Base-by-base conservation (phyloP, 2,888 invertebrate genomes). In the Thyatira batis region DNA sequence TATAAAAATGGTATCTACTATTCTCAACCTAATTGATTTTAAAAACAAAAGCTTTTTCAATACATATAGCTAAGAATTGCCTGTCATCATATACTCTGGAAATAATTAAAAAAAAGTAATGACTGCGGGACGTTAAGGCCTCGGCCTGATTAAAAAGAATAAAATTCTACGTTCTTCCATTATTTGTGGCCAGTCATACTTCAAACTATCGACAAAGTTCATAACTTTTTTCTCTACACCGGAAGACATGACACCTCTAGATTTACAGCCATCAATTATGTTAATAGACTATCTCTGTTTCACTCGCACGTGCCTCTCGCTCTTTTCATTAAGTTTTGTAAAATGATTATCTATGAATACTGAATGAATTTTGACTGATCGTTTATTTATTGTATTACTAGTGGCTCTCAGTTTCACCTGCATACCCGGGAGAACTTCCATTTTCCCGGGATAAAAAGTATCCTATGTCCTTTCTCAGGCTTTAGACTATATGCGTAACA, bases 211-310 rank as follows among this genome's bases (percentile, higher is more conserved):
- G 68, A 72, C 64, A 69, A 17, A 68, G 69, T n/a, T n/a, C n/a
- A n/a, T 64, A 65, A 58, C 66, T 67, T 68, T 76, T 74, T 78
- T 78, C 75, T 74, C 74, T 73, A 70, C 65, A 84, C 85, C 85
- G 85, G 84, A 87, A 87, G 83, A 83, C 80, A 78, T 82, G 84
- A 84, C 86, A 84, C 87, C 83, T 82, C 61, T 63, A 71, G 76
- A 85, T 86, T 87, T 84, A 84, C 75, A 82, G 75, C 85, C 84
- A 79, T 84, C 75, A 81, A 85, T 87, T 87, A 84, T 80, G 67
- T 60, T 85, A 85, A 85, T 82, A 80, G 83, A 71, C 63, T 76
- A 68, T 69, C 55, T 63, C 67, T 58, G 53, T 78, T 76, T 71
- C 71, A 55, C 58, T 76, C 69, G 65, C 49, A 55, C 51, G 25